Conservation (phyloP, 1,140 invertebrate species). For the Leptinotarsa texana region DNA sequence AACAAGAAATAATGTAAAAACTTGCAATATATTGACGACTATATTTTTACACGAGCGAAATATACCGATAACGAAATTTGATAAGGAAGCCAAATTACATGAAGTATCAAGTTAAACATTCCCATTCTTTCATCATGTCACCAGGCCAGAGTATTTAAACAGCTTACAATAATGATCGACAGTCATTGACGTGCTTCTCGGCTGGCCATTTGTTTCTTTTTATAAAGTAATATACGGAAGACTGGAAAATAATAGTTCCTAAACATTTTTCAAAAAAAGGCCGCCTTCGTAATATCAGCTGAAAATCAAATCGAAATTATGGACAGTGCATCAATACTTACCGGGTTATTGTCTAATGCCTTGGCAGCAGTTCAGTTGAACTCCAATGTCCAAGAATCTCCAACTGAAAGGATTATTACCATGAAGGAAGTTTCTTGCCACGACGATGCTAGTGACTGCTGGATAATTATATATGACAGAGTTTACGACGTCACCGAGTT, state of each 20-base stretch:
- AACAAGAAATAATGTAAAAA: no score
- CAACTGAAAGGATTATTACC: conserved; percentile 56
- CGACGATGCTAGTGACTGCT: conserved; percentile 67
- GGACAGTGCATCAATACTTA: not conserved
- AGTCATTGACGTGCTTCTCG: not conserved
- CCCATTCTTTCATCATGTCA: conserved; percentile 33
- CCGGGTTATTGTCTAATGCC: conserved; percentile 20
- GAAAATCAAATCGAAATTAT: not conserved
- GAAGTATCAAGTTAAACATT: conserved; percentile 9
- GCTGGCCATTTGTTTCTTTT: not conserved
- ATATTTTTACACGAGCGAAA: not conserved
- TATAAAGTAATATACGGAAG: not conserved
- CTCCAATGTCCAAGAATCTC: not conserved
- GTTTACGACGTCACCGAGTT: conserved; percentile 78
- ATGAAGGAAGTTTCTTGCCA: conserved; percentile 69
- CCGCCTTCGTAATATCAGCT: no score
- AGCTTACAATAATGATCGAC: not conserved
- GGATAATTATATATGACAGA: conserved; percentile 74
- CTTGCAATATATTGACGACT: no score
- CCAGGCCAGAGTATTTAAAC: conserved; percentile 28
- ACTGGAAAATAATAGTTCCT: not conserved
- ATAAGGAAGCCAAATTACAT: conserved; percentile 14
- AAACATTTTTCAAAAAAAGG: no score
- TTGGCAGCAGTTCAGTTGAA: conserved; percentile 1
- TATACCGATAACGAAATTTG: not conserved